Percentiles rank a stretch among this genome's conserved stretches.
Evolutionary conservation across 2,888 invertebrate species (phyloP).

Genomic region (Scelioninae gen. 1): DNA sequence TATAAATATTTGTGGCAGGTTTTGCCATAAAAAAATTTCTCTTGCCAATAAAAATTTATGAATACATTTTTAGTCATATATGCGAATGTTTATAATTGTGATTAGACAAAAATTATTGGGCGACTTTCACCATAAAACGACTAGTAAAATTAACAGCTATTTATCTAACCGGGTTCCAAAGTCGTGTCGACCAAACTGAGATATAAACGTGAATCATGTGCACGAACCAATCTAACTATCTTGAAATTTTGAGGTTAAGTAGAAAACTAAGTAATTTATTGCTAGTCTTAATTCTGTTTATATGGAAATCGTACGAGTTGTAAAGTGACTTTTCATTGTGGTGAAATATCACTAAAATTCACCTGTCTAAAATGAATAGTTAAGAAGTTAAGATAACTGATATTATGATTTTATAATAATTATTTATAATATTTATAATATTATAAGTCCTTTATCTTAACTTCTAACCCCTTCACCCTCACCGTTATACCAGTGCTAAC

Average conservation of each 20-base stretch:
- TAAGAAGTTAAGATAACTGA: too few relatives aligned
- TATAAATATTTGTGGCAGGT: not conserved
- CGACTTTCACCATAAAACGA: conserved; percentile 66
- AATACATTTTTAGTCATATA: not conserved
- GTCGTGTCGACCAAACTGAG: conserved; percentile 58
- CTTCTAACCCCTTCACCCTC: too few relatives aligned
- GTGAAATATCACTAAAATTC: conserved; percentile 21
- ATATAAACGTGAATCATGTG: conserved; percentile 33
- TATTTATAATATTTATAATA: too few relatives aligned
- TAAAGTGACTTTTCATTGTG: not conserved
- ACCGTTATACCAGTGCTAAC: too few relatives aligned
- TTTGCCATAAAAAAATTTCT: too few relatives aligned
- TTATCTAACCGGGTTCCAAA: conserved; percentile 64
- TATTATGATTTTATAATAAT: too few relatives aligned
- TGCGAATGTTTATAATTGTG: not conserved
- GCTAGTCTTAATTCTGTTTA: conserved; percentile 23
- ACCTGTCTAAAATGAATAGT: too few relatives aligned
- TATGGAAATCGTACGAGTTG: not conserved
- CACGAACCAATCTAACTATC: conserved; percentile 31
- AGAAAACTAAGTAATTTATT: conserved; percentile 31
- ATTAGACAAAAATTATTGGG: conserved; percentile 56
- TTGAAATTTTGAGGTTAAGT: conserved; percentile 43
- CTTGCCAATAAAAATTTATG: too few relatives aligned
- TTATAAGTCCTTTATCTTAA: too few relatives aligned
- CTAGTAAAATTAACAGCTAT: conserved; percentile 68